Base-by-base conservation (phyloP, 2,888 invertebrate species). In the Mesorhabditis belari region DNA sequence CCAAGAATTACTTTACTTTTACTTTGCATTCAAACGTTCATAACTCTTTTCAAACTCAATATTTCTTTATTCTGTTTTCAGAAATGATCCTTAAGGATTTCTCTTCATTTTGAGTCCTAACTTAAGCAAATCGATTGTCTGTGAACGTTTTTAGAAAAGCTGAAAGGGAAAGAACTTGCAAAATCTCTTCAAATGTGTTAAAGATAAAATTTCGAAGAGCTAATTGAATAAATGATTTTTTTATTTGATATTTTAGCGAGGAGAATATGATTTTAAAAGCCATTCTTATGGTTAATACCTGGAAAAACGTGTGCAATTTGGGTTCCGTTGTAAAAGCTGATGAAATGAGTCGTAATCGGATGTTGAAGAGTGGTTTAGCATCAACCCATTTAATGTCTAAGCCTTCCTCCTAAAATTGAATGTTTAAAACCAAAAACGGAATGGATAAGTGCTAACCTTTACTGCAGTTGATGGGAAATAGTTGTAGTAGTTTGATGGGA, bases 331-430 rank as follows among this genome's bases (percentile, higher is more conserved):
- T 92, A 60, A 77, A 88, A 9, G 94, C 90, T 0, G 94, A 93
- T 0, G 95, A 95, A 67, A 90, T 87, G 51, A 95, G 85, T 56
- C 90, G 88, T 59, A 93, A 86, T 55, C 87, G 87, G 35, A 93
- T 88, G 29, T 88, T 87, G 81, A 94, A 94, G 9, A 96, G 85
- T 12, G 88, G 89, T 75, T 90, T 89, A 54, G 88, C 87, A 82
- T 96, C 95, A 53, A 95, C 90, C 92, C 93, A 93, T 67, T 88
- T 88, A 6, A 95, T 88, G 74, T 95, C 94, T 0, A 92, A 90
- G 3, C 91, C 91, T 53, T 90, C 87, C 81, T 90, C 89, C 84
- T 84, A 78, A 19, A 79, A 54, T 52, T 53, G 52, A 4, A 21
- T 5, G 24, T 23, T 27, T 19, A 17, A 35, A 24, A 27, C 21